Evolutionary conservation across 2,113 vertebrate species (phyloP), one percentile per base, ranked within the genome.

Genomic region (Zapus hudsonius): DNA sequence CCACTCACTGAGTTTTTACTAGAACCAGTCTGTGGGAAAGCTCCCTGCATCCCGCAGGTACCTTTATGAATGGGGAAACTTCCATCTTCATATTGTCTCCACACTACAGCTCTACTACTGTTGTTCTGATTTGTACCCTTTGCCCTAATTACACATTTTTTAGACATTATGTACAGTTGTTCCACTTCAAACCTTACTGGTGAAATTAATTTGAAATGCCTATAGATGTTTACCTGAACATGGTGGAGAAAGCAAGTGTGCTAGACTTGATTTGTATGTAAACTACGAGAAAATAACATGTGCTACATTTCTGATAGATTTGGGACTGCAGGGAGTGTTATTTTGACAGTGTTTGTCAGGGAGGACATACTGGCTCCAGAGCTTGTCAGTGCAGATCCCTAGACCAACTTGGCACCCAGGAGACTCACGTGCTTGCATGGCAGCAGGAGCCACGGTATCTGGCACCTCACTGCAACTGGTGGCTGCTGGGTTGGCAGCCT

Each of bases 181-280:
- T 61, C 4, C 36, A 94, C 78, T 92, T 96, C 80, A 95, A 42
- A 97, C 61, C 27, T 93, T 91, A 75, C 91, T 64, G 73, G 95
- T 91, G 93, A 98, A 96, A 93, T 95, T 70, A 96, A 97, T 97
- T 97, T 87, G 93, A 97, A 97, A 73, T 84, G 38, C 84, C 96
- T 67, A 96, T 94, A 95, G 97, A 91, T 97, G 94, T 96, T 97
- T 97, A 91, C 90, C 70, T 97, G 86, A 52, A 61, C 70, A 95
- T 92, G 90, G 79, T 95, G 31, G 16, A 0, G 95, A 86, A 66
- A 76, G 76, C 81, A 95, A 97, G 95, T 84, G 0, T 85, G 75
- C 23, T 89, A 61, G 25, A 79, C 81, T 66, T 89, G 63, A n/a
- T 96, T 90, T 94, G 79, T 96, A 92, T 93, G 78, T 88, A 90